Percentiles rank a stretch among this genome's conserved stretches.
These are phyloP conservation scores for Montipora capricornis DNA, from an alignment of 64 coral and sea anemone species.

Conservation along the genomic window DNA sequence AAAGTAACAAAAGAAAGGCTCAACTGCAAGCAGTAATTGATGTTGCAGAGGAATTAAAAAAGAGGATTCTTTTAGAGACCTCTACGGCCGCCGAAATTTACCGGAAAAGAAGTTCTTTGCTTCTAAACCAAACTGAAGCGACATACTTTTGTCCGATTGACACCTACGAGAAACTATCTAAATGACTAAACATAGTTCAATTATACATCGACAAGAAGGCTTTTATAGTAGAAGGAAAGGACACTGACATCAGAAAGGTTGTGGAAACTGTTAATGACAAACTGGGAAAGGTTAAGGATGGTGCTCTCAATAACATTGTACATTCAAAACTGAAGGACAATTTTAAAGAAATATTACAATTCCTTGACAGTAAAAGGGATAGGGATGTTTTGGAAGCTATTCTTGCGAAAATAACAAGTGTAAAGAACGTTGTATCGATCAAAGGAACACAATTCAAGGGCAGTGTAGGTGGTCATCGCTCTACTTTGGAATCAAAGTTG, in stretches of 20 bases:
- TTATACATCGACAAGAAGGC: slow-evolving; percentile 53
- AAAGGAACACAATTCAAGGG: slow-evolving; percentile 46
- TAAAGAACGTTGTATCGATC: slow-evolving; percentile 21
- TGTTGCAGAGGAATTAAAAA: slow-evolving; percentile 50
- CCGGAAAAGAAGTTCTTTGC: neutral
- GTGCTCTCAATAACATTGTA: neutral
- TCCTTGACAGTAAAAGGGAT: slow-evolving; percentile 53
- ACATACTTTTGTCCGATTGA: slow-evolving; percentile 5
- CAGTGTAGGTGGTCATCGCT: neutral
- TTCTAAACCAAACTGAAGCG: neutral
- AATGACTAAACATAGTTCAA: slow-evolving; percentile 33
- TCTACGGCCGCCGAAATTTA: neutral
- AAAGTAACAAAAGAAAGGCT: neutral
- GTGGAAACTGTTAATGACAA: neutral
- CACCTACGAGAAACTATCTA: slow-evolving; percentile 36
- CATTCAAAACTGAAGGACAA: slow-evolving; percentile 9
- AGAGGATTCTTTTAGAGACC: slow-evolving; percentile 31
- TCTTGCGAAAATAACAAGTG: slow-evolving; percentile 40
- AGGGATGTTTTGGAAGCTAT: slow-evolving; percentile 51
- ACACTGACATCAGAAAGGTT: slow-evolving; percentile 2
- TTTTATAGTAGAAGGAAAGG: slow-evolving; percentile 42
- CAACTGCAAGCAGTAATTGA: slow-evolving; percentile 16
- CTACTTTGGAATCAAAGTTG: neutral
- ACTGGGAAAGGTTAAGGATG: neutral
- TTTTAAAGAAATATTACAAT: slow-evolving; percentile 21